These are phyloP conservation scores for Hartigia nigra DNA, from an alignment of 2,888 invertebrate species.

Conservation along the genomic window DNA sequence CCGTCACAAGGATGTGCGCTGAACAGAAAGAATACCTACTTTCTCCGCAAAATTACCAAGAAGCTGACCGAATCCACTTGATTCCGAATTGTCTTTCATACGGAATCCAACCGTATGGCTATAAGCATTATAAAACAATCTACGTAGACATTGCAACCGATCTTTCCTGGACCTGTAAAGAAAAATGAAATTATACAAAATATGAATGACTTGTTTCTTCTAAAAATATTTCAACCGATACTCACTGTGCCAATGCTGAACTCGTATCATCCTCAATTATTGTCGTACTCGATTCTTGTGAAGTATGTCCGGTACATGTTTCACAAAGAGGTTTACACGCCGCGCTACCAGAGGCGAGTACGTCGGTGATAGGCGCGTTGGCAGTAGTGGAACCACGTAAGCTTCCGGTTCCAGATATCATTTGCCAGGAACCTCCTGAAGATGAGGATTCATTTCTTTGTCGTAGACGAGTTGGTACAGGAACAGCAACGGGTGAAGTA, in stretches of 20 bases:
- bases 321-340: conserved; percentile 49
- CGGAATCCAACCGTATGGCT: conserved; percentile 69
- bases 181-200: conserved; percentile 11
- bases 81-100: conserved; percentile 68
- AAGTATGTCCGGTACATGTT: conserved; percentile 58
- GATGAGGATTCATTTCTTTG: conserved; percentile 73
- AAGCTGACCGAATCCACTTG: conserved; percentile 67
- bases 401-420: conserved; percentile 77
- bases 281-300: conserved; percentile 66
- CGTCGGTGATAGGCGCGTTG: conserved; percentile 55
- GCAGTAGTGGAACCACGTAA: conserved; percentile 69
- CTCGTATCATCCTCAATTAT: conserved; percentile 63
- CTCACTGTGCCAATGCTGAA: conserved; percentile 48
- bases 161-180: conserved; percentile 66
- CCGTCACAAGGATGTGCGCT: conserved; percentile 62
- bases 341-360: conserved; percentile 47
- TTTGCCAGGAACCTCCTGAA: conserved; percentile 76
- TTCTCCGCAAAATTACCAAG: conserved; percentile 72
- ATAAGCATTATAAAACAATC: conserved; percentile 71
- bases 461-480: conserved; percentile 67
- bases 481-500: conserved; percentile 76
- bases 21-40: conserved; percentile 68
- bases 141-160: conserved; percentile 69
- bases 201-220: background rate
- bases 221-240: background rate